Conservation (phyloP, 1,140 invertebrate species). For the Scylla paramamosain region DNA sequence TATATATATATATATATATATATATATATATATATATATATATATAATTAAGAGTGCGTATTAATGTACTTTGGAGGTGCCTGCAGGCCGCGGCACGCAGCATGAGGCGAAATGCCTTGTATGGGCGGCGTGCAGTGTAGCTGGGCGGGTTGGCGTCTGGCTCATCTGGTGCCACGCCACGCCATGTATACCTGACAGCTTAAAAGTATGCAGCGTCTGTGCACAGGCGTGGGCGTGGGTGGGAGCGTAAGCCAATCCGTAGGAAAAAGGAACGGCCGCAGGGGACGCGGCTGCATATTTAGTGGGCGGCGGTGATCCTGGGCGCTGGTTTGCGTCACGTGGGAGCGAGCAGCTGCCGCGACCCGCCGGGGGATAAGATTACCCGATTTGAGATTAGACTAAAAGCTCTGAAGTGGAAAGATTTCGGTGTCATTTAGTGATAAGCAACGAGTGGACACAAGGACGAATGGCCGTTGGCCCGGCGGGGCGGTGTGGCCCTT, state of each 20-base stretch:
- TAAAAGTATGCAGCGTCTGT: no score
- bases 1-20: slow-evolving; percentile 57
- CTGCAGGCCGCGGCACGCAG: no score
- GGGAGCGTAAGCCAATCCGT: neutral
- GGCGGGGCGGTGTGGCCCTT: slow-evolving; percentile 43
- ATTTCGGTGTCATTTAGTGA: slow-evolving; percentile 64
- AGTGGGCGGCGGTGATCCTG: neutral
- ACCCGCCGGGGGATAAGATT: slow-evolving; percentile 62
- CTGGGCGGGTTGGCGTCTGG: no score
- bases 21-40: slow-evolving; percentile 63
- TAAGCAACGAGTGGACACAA: slow-evolving; percentile 46
- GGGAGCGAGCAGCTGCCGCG: slow-evolving; percentile 58
- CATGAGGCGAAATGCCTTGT: neutral
- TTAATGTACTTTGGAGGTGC: neutral
- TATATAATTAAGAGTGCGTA: slow-evolving; percentile 39
- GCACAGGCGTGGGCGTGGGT: neutral
- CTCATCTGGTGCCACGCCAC: no score
- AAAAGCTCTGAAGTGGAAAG: slow-evolving; percentile 73
- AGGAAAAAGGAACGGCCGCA: neutral
- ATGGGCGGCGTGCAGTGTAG: no score
- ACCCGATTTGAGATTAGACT: slow-evolving; percentile 72
- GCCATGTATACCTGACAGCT: no score
- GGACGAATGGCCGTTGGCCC: slow-evolving; percentile 34
- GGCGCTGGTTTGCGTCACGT: neutral
- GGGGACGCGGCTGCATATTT: neutral